Evolutionary conservation across 2,888 invertebrate species (phyloP).

Genomic region (Leptopilina myrica): DNA sequence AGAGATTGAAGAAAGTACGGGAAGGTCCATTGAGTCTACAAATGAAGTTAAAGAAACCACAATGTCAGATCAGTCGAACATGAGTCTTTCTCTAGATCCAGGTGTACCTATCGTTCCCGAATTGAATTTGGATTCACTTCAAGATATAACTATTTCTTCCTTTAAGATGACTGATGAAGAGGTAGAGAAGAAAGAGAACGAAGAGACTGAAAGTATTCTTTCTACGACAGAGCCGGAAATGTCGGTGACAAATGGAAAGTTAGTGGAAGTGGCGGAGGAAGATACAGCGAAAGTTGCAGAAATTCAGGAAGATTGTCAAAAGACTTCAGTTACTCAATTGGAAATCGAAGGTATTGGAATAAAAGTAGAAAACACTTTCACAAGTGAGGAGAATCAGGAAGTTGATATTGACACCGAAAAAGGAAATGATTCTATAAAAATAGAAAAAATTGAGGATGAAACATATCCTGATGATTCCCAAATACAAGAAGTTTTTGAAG

Average conservation of each 20-base stretch:
- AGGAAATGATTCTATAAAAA: neutral
- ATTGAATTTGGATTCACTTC: conserved; percentile 70
- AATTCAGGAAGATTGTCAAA: neutral
- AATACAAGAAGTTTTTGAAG: conserved; percentile 19
- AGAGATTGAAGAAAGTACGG: conserved; percentile 58
- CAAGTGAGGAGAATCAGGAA: neutral
- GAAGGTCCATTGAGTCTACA: conserved; percentile 57
- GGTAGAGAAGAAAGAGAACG: conserved; percentile 42
- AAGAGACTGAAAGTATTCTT: conserved; percentile 16
- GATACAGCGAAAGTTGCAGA: neutral
- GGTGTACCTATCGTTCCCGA: conserved; percentile 68
- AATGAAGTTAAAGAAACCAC: conserved; percentile 65
- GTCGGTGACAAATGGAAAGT: neutral
- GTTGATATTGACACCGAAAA: neutral
- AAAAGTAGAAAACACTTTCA: neutral
- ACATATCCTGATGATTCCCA: conserved; percentile 45
- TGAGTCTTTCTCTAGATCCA: conserved; percentile 60
- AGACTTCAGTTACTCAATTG: conserved; percentile 57
- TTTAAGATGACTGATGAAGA: conserved; percentile 64
- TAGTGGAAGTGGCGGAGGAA: neutral
- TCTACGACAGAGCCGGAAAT: conserved; percentile 19
- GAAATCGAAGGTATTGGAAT: conserved; percentile 54
- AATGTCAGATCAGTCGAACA: conserved; percentile 46
- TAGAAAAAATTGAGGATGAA: conserved; percentile 41
- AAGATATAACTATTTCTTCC: conserved; percentile 70